These are phyloP conservation scores for Panurus biarmicus DNA, from an alignment of 2,113 vertebrate genomes.

Conservation along the genomic window DNA sequence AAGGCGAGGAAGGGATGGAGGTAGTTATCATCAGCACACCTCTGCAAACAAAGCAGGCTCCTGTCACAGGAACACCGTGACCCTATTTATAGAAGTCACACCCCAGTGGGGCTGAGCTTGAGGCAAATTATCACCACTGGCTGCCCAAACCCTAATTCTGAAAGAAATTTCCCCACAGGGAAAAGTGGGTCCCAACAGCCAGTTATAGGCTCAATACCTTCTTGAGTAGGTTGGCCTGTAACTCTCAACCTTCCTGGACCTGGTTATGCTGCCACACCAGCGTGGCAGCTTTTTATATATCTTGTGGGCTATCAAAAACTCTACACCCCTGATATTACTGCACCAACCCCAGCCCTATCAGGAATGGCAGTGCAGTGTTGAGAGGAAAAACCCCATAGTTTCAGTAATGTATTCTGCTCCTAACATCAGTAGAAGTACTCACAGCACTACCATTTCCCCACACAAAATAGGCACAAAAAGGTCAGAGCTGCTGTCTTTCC, in stretches of 20 bases:
- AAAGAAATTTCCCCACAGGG: not conserved
- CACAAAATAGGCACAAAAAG: not conserved
- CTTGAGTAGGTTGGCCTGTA: not conserved
- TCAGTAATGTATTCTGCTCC: not conserved
- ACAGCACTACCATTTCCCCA: not conserved
- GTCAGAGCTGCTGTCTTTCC: not conserved
- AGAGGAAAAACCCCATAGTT: not conserved
- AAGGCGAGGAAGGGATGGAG: not conserved
- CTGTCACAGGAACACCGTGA: not conserved
- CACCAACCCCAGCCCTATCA: not conserved
- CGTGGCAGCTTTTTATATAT: not conserved
- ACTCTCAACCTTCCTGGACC: not conserved
- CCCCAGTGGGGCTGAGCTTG: not conserved
- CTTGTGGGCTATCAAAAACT: not conserved
- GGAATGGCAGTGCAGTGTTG: not conserved
- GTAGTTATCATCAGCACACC: not conserved
- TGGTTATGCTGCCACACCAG: not conserved
- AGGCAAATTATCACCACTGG: not conserved
- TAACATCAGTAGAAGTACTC: not conserved
- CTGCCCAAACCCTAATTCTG: not conserved
- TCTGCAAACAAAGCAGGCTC: not conserved
- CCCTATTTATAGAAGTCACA: not conserved
- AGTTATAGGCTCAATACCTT: not conserved
- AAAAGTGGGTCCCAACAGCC: not conserved
- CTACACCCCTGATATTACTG: not conserved